These are phyloP conservation scores for Camptogramma bilineatum DNA, from an alignment of 2,888 invertebrate genomes.

Conservation along the genomic window DNA sequence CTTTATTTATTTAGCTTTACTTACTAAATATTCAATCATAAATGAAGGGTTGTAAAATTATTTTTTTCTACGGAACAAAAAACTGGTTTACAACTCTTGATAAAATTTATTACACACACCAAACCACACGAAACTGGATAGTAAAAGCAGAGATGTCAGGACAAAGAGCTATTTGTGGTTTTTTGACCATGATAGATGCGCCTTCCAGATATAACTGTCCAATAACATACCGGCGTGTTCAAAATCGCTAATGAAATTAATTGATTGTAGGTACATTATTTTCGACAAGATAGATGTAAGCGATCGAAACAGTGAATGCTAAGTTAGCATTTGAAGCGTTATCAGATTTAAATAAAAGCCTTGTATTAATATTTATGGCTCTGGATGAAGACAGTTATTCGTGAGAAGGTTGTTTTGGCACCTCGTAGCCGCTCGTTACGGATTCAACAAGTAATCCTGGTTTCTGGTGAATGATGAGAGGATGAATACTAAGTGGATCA, in stretches of 20 bases:
- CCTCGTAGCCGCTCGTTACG: conserved; percentile 24
- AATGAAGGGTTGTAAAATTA: too few species aligned
- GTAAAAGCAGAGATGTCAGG: conserved; percentile 5
- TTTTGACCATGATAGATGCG: conserved; percentile 15
- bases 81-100: too few species aligned
- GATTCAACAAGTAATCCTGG: conserved; percentile 31
- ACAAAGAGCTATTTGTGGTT: background rate
- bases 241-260: conserved; percentile 18
- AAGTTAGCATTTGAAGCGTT: background rate
- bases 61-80: too few species aligned
- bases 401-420: conserved; percentile 41
- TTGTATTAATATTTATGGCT: conserved; percentile 30
- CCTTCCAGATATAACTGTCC: background rate
- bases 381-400: conserved; percentile 38
- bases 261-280: conserved; percentile 7
- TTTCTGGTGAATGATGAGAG: conserved; percentile 33
- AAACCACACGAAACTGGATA: background rate
- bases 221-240: conserved; percentile 4
- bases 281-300: conserved; percentile 25
- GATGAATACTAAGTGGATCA: conserved; percentile 36
- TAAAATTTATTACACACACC: too few species aligned
- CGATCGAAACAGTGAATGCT: conserved; percentile 12
- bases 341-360: conserved; percentile 24
- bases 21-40: too few species aligned
- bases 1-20: too few species aligned